Evolutionary conservation across 2,888 invertebrate species (phyloP).

Genomic region (Mythimna loreyi): DNA sequence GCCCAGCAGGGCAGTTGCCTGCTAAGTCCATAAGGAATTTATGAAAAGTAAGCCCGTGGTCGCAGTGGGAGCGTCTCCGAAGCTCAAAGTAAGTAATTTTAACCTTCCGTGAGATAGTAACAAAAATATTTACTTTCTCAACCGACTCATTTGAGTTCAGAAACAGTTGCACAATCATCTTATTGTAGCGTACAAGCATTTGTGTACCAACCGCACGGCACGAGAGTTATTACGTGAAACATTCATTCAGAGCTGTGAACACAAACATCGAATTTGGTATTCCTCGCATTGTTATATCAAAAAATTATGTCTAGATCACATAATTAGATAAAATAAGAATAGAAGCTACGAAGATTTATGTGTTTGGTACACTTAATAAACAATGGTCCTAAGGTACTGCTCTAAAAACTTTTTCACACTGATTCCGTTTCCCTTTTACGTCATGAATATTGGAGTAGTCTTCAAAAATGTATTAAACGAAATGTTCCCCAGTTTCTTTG

Average conservation of each 20-base stretch:
- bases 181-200: conserved; percentile 41
- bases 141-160: conserved; percentile 16
- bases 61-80: too few species aligned
- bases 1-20: too few species aligned
- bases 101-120: conserved; percentile 26
- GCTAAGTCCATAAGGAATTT: too few species aligned
- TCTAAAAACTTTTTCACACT: conserved; percentile 66
- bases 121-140: conserved; percentile 22
- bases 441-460: conserved; percentile 73
- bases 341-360: conserved; percentile 51
- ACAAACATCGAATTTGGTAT: conserved; percentile 43
- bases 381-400: conserved; percentile 53
- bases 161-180: conserved; percentile 40
- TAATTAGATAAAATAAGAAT: conserved; percentile 46
- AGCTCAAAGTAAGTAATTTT: not conserved
- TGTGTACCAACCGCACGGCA: conserved; percentile 34
- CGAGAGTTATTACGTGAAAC: conserved; percentile 49
- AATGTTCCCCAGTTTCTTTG: conserved; percentile 68
- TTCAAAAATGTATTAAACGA: conserved; percentile 72
- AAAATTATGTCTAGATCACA: conserved; percentile 44
- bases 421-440: conserved; percentile 67
- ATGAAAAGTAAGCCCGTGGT: too few species aligned
- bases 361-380: conserved; percentile 43
- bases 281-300: conserved; percentile 39
- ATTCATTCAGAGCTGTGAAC: conserved; percentile 50